phyloP scores from a whole-genome alignment of 2,113 vertebrate species.

The Barnardius zonarius region DNA sequence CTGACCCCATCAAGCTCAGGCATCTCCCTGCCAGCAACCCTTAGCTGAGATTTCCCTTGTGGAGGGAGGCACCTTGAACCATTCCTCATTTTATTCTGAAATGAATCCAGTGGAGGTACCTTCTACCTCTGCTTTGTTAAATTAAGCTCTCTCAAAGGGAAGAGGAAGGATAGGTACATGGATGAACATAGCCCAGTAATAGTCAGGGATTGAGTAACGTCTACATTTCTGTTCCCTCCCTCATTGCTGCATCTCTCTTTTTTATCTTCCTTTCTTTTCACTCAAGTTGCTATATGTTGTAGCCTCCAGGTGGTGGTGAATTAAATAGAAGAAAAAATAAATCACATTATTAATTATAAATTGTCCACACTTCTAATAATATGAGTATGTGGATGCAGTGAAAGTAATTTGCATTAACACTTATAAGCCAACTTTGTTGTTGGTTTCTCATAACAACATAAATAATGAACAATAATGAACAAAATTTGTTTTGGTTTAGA shows the following conservation, averaged over 20 bases:
- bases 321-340: neutral
- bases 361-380: neutral
- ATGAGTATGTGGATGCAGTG: neutral
- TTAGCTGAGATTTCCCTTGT: neutral
- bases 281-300: neutral
- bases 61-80: neutral
- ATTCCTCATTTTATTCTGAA: neutral
- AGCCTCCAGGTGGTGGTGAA: neutral
- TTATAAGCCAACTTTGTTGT: slow-evolving; percentile 2
- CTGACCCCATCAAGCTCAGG: fast-evolving
- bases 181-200: neutral
- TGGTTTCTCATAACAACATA: slow-evolving; percentile 34
- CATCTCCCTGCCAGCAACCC: neutral
- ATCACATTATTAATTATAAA: neutral
- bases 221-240: neutral
- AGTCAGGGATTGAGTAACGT: neutral
- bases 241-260: neutral
- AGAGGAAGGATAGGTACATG: neutral
- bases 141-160: neutral
- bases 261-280: neutral
- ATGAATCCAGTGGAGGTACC: neutral
- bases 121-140: neutral
- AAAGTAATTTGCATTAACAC: slow-evolving; percentile 20
- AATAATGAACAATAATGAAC: slow-evolving; percentile 56
- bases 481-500: slow-evolving; percentile 38